These are phyloP conservation scores for Puma concolor DNA, from an alignment of 2,113 vertebrate genomes.

Conservation along the genomic window DNA sequence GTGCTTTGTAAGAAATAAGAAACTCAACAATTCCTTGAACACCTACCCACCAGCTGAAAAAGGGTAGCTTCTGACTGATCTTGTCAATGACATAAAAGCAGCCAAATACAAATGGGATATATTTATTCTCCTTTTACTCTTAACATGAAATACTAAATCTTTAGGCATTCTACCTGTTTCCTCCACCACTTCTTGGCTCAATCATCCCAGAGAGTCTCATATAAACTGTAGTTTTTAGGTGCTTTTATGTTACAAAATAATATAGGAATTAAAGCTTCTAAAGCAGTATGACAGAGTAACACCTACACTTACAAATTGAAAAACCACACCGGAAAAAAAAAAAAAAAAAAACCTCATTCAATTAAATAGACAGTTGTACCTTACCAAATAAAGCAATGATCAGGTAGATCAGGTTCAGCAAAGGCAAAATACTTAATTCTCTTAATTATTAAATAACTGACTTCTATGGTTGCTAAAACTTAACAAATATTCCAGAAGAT, in stretches of 20 bases:
- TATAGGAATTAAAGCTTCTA: neutral
- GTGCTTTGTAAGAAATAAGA: constrained; percentile 25
- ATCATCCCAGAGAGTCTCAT: neutral
- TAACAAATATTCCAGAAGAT: neutral
- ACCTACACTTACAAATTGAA: neutral
- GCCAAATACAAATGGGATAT: neutral
- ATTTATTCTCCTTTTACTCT: neutral
- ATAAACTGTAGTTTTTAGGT: neutral
- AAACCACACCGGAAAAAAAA: neutral
- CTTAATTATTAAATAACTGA: neutral
- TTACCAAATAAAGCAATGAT: neutral
- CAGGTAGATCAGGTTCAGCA: neutral
- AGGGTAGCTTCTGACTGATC: neutral
- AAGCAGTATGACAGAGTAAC: neutral
- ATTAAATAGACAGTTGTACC: neutral
- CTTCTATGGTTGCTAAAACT: neutral
- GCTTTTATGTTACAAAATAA: neutral
- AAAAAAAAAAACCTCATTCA: neutral
- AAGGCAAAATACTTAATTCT: neutral
- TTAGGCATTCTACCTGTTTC: neutral
- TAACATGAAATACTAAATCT: neutral
- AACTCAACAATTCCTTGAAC: neutral
- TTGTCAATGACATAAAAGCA: neutral
- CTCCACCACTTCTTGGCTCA: neutral
- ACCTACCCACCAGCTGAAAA: neutral